A percentile compares a stretch with the other conserved stretches of the same genome.
These are phyloP conservation scores for Eupithecia inturbata DNA, from an alignment of 2,888 invertebrate genomes.

Conservation along the genomic window DNA sequence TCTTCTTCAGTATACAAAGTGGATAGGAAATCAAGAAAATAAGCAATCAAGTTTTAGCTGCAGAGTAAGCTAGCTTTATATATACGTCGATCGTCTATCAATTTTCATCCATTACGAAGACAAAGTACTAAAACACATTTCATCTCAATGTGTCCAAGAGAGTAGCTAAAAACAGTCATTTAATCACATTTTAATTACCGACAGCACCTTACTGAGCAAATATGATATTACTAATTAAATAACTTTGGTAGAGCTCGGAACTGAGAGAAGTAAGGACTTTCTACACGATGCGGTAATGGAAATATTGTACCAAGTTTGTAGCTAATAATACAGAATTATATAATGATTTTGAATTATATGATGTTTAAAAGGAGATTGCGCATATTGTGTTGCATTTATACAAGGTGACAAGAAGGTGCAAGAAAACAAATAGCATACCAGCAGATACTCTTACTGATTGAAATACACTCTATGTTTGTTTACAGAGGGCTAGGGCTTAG, in stretches of 20 bases:
- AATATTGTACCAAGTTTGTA: not conserved
- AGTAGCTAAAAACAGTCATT: constrained; percentile 39
- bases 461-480: not conserved
- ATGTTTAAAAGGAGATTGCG: not conserved
- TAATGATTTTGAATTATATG: not conserved
- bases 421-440: not conserved
- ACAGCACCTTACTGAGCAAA: constrained; percentile 8
- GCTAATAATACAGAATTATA: not conserved
- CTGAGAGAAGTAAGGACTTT: constrained; percentile 4
- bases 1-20: too few relatives aligned
- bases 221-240: constrained; percentile 32
- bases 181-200: constrained; percentile 42
- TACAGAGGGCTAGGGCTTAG: not conserved
- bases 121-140: constrained; percentile 26
- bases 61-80: not conserved
- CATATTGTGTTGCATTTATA: not conserved
- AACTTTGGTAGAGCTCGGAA: constrained; percentile 38
- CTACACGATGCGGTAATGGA: not conserved
- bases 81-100: not conserved
- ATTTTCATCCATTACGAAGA: constrained; percentile 12
- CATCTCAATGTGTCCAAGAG: constrained; percentile 26
- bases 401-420: not conserved
- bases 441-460: not conserved
- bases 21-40: too few relatives aligned
- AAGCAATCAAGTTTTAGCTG: not conserved